Evolutionary conservation across 2,113 vertebrate genomes (phyloP).

Genomic region (Halichoerus grypus): DNA sequence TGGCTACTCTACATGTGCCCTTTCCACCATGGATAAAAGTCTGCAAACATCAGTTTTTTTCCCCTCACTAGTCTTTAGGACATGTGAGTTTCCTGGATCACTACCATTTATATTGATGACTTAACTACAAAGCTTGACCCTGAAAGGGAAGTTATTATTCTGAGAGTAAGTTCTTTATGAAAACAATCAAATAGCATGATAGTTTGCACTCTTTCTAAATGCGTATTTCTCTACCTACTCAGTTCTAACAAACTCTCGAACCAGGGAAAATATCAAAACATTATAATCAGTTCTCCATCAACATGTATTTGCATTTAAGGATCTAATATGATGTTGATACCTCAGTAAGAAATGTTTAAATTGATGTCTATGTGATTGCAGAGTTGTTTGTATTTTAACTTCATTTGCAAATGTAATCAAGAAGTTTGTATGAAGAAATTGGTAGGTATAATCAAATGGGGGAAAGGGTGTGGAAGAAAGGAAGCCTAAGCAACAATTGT

Average conservation of each 20-base stretch:
- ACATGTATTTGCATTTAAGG: slow-evolving; percentile 25
- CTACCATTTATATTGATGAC: background rate
- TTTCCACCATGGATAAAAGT: background rate
- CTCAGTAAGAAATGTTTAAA: background rate
- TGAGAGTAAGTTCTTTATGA: background rate
- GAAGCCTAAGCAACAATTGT: background rate
- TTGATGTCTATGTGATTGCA: background rate
- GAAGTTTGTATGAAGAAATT: background rate
- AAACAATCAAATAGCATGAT: background rate
- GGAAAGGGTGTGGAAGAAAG: background rate
- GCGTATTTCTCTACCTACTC: background rate
- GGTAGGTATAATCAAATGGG: background rate
- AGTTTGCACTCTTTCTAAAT: background rate
- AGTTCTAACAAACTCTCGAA: background rate
- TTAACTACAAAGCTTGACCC: background rate
- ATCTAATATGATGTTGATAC: background rate
- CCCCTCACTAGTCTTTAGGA: background rate
- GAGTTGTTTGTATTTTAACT: slow-evolving; percentile 48
- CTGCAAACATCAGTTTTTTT: background rate
- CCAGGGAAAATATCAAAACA: background rate
- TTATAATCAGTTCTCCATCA: background rate
- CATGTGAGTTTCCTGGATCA: background rate
- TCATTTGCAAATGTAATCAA: slow-evolving; percentile 2
- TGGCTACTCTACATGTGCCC: background rate
- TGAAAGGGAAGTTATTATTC: background rate